A percentile compares a stretch with the other conserved stretches of the same genome.
These are phyloP conservation scores for Ditylenchus weischeri DNA, from an alignment of 2,888 invertebrate genomes.

Conservation along the genomic window DNA sequence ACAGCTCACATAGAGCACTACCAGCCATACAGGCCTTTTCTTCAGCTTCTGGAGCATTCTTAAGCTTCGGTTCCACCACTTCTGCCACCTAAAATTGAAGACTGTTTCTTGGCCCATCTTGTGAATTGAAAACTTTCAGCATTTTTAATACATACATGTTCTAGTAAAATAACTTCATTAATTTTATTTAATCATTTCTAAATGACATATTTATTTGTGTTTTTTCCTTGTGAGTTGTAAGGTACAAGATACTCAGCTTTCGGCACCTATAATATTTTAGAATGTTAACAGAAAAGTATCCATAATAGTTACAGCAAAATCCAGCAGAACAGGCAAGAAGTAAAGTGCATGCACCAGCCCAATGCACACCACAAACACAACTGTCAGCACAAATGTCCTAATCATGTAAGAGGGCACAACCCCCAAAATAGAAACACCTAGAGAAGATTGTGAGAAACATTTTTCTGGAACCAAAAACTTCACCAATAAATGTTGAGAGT, in stretches of 20 bases:
- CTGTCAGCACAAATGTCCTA: constrained; percentile 54
- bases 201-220: no score
- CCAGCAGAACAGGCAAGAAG: constrained; percentile 52
- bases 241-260: neutral
- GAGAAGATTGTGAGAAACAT: constrained; percentile 10
- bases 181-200: no score
- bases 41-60: no score
- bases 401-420: constrained; percentile 54
- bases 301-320: constrained; percentile 33
- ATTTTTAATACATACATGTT: no score
- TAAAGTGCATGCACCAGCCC: constrained; percentile 51
- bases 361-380: constrained; percentile 50
- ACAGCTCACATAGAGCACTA: no score
- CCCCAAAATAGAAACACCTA: constrained; percentile 44
- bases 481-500: constrained; percentile 43
- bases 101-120: no score
- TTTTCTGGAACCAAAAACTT: no score
- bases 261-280: neutral
- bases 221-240: neutral
- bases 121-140: no score
- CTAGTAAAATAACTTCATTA: no score
- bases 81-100: no score
- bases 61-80: no score
- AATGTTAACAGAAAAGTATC: neutral
- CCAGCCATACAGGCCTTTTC: no score